Evolutionary conservation across 2,888 invertebrate genomes (phyloP), one percentile per base, ranked within the genome.

Genomic region (Lordiphosa fenestrarum): DNA sequence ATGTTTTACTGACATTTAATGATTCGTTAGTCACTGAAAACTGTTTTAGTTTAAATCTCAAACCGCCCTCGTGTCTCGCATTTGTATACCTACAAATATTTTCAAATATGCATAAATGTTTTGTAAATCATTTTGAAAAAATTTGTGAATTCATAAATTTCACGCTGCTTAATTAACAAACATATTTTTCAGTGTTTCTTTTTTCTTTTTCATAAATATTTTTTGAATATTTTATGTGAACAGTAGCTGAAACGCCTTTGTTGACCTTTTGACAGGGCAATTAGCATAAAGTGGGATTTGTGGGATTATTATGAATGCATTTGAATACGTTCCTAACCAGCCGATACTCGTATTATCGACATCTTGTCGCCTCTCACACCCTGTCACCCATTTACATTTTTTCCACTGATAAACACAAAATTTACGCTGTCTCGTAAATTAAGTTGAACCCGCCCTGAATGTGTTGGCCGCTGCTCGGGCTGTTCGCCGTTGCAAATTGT

Each of bases 81-180:
- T 25, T 25, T 25, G 15, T 15, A 15, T 5, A 6, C 6, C 6
- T 15, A 25, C 30, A 30, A 30, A 30, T 30, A 30, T 9, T 9
- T 30, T 30, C 30, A 30, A 73, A 62, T 78, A 84, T 76, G 70
- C 68, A 65, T 55, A 50, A 39, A 44, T 44, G 30, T 42, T 42
- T 30, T 44, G 30, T 44, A 44, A 44, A 44, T 44, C 44, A 44
- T 44, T 44, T 44, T n/a, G 4, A 35, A 36, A 12, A 12, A 21
- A 33, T 44, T 25, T 44, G 44, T 25, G 44, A 44, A 44, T 68
- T 71, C 42, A 66, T 65, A 59, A 70, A 63, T 62, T 68, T 66
- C 56, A 38, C 53, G 68, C 55, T 37, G 61, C 66, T 60, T 73
- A 73, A 80, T 78, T 84, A 71, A 80, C 80, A 72, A 30, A 7